These are phyloP conservation scores for Perodicticus potto DNA, from an alignment of 2,797 vertebrate species.

Conservation along the genomic window DNA sequence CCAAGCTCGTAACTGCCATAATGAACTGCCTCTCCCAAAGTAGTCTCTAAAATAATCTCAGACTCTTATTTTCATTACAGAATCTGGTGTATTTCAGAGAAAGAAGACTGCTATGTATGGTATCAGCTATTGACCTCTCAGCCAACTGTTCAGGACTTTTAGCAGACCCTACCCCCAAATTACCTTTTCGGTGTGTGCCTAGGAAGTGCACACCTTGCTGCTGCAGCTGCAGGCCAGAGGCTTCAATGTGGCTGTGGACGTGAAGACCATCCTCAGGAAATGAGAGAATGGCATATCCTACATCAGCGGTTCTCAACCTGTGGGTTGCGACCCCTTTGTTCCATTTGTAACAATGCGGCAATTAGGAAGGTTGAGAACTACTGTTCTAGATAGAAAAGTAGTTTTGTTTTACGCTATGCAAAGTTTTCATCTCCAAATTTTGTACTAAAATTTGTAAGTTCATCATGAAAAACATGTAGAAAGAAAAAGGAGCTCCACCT, in stretches of 20 bases:
- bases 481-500: background rate
- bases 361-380: no score
- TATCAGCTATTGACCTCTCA: background rate
- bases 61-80: no score
- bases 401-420: background rate
- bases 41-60: background rate
- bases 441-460: background rate
- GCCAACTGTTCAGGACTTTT: background rate
- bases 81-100: background rate
- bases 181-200: background rate
- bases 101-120: background rate
- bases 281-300: background rate
- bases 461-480: background rate
- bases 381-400: background rate
- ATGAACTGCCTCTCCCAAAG: background rate
- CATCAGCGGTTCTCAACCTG: no score
- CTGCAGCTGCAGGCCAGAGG: accelerated
- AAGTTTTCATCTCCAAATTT: constrained; percentile 2
- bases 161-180: accelerated
- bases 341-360: no score
- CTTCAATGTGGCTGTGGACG: background rate
- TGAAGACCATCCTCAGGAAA: background rate
- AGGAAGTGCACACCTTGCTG: no score
- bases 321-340: no score
- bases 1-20: accelerated